phyloP scores from a whole-genome alignment of 2,888 invertebrate species.

The Gastrophysa polygoni region DNA sequence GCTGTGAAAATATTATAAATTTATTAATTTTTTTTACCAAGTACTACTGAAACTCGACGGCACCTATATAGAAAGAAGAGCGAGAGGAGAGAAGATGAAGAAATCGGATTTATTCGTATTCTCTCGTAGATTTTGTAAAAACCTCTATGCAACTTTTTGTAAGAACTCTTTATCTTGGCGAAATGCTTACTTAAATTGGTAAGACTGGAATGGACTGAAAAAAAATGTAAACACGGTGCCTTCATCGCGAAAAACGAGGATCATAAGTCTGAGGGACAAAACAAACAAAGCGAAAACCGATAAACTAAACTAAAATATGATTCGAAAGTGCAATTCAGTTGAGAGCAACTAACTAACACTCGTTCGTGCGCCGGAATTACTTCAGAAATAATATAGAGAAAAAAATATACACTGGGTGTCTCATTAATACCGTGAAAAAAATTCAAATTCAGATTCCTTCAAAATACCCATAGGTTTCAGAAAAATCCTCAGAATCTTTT shows the following conservation, averaged over 20 bases:
- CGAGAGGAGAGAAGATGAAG: constrained; percentile 14
- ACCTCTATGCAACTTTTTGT: constrained; percentile 52
- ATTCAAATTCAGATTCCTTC: no score
- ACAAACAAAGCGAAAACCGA: constrained; percentile 11
- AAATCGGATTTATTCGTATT: constrained; percentile 48
- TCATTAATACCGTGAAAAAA: no score
- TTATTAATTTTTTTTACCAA: constrained; percentile 53
- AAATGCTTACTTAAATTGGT: constrained; percentile 57
- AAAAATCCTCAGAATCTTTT: no score
- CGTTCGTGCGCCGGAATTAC: no score
- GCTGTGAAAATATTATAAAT: constrained; percentile 58
- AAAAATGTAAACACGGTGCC: constrained; percentile 55
- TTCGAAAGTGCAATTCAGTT: constrained; percentile 50
- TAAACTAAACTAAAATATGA: constrained; percentile 10
- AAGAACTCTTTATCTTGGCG: constrained; percentile 53
- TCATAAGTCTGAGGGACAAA: constrained; percentile 54
- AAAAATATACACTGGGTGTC: no score
- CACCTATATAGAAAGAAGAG: constrained; percentile 50
- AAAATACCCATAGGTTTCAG: no score
- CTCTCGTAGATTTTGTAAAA: constrained; percentile 56
- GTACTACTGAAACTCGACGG: constrained; percentile 54
- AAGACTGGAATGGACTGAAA: constrained; percentile 59
- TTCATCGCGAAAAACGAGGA: constrained; percentile 51
- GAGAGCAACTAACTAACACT: no score
- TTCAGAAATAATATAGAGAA: no score